A percentile compares a stretch with the other conserved stretches of the same genome.
These are phyloP conservation scores for Plusia festucae DNA, from an alignment of 2,888 invertebrate genomes.

Conservation along the genomic window DNA sequence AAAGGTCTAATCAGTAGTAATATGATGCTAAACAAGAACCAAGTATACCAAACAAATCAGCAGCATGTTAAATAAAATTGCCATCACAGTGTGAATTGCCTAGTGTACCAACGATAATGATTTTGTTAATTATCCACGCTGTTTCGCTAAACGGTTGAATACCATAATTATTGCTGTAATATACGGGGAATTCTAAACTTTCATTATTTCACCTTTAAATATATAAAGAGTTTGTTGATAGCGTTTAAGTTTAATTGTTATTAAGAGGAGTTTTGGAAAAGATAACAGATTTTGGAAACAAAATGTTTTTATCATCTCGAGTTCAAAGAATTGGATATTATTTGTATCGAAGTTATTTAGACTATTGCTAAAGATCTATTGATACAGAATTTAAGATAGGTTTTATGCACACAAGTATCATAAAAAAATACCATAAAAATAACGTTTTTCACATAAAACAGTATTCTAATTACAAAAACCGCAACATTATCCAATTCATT, in stretches of 20 bases:
- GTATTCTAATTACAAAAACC: neutral
- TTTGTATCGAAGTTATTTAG: no score
- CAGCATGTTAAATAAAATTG: conserved; percentile 46
- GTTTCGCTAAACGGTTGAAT: conserved; percentile 66
- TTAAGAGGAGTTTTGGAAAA: neutral
- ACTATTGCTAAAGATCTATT: no score
- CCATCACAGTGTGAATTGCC: conserved; percentile 36
- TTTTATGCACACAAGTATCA: no score
- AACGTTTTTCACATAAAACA: no score
- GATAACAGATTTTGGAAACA: neutral
- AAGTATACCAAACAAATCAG: conserved; percentile 29
- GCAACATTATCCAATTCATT: neutral
- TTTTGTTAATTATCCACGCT: conserved; percentile 75
- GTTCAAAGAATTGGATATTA: no score
- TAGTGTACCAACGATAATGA: conserved; percentile 66
- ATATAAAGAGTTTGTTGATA: neutral
- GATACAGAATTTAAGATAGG: no score
- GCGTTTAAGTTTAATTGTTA: neutral
- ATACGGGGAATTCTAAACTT: conserved; percentile 41
- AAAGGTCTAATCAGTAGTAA: conserved; percentile 3
- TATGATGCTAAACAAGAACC: conserved; percentile 31
- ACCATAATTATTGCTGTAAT: conserved; percentile 44
- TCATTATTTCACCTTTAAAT: conserved; percentile 28
- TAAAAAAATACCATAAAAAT: no score
- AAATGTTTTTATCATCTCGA: no score